These are phyloP conservation scores for Diorhabda elongata DNA, from an alignment of 1,140 invertebrate species.

Conservation along the genomic window DNA sequence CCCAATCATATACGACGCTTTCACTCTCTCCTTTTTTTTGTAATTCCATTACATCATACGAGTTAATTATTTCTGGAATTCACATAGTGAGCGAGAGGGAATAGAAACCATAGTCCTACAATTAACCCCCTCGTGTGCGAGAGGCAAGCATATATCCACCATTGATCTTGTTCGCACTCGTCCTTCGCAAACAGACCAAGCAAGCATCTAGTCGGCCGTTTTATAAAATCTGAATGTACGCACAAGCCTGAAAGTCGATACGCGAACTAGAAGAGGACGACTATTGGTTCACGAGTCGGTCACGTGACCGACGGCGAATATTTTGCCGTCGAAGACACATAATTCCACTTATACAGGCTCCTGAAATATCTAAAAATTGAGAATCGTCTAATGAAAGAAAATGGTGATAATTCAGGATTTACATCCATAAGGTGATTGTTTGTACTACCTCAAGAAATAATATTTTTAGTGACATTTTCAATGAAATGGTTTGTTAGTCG, in stretches of 20 bases:
- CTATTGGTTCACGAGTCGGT: slow-evolving; percentile 14
- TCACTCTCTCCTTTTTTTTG: no score
- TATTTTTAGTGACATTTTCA: no score
- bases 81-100: neutral
- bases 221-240: slow-evolving; percentile 15
- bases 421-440: no score
- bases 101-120: neutral
- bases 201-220: slow-evolving; percentile 19
- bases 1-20: no score
- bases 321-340: slow-evolving; percentile 13
- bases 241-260: slow-evolving; percentile 20
- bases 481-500: no score
- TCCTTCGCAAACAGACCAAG: slow-evolving; percentile 16
- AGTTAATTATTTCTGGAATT: neutral
- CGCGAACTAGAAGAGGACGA: neutral
- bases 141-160: neutral
- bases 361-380: no score
- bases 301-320: slow-evolving; percentile 8
- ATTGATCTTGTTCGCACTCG: slow-evolving; percentile 17
- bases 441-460: no score
- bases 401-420: no score
- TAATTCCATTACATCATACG: neutral
- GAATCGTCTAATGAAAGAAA: no score
- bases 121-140: slow-evolving; percentile 8
- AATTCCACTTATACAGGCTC: slow-evolving; percentile 10